These are phyloP conservation scores for Odobenus rosmarus DNA, from an alignment of 2,113 vertebrate genomes.

Conservation along the genomic window DNA sequence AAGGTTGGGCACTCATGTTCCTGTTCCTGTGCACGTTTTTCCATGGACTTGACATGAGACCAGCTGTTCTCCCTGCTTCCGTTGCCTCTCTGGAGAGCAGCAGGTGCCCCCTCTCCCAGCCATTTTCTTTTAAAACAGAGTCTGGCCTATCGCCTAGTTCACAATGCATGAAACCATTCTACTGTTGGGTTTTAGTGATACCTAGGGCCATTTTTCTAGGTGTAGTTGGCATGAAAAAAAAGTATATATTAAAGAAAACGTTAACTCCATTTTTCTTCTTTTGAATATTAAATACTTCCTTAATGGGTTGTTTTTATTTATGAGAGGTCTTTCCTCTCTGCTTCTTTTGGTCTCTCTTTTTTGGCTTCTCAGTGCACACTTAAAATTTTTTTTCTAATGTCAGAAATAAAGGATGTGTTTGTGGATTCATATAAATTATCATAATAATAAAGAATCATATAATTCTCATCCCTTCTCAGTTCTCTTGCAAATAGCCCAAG, in stretches of 20 bases:
- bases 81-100: background rate
- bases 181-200: background rate
- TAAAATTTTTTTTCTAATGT: background rate
- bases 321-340: background rate
- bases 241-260: background rate
- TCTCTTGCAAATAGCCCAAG: background rate
- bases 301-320: background rate
- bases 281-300: background rate
- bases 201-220: background rate
- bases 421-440: background rate
- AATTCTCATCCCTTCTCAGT: background rate
- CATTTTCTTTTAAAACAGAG: background rate
- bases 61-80: background rate
- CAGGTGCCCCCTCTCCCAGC: background rate
- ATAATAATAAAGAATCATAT: background rate
- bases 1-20: background rate
- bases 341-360: background rate
- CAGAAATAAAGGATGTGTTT: background rate
- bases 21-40: background rate
- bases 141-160: background rate
- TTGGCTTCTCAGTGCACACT: background rate
- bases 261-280: background rate
- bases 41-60: background rate
- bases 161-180: background rate
- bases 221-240: background rate